Conservation (phyloP, 2,113 vertebrate genomes). For the Pelodiscus sinensis region DNA sequence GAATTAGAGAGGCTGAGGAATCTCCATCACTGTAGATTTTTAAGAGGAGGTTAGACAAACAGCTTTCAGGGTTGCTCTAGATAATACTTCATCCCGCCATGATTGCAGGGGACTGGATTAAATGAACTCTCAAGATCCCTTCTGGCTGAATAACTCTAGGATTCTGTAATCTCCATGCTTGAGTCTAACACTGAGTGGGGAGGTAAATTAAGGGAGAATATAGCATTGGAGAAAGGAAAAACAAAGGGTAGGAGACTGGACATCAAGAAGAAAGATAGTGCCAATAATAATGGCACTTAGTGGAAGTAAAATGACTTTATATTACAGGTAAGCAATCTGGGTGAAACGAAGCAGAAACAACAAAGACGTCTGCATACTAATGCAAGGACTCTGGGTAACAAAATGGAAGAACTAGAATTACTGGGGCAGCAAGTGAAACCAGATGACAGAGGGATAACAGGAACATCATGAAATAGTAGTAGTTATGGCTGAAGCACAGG, state of each 20-base stretch:
- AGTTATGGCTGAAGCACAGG: background rate
- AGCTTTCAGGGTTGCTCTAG: no score
- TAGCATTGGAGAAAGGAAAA: background rate
- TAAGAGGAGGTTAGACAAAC: no score
- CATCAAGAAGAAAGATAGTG: background rate
- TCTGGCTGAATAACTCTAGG: no score
- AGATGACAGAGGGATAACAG: background rate
- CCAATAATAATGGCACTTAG: background rate
- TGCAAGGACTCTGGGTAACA: background rate
- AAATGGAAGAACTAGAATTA: background rate
- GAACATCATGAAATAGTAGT: background rate
- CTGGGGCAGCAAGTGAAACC: background rate
- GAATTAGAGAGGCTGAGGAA: no score
- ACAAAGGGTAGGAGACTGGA: background rate
- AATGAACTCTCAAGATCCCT: no score
- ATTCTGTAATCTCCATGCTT: background rate
- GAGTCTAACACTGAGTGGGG: background rate
- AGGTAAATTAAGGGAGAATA: background rate
- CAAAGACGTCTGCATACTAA: background rate
- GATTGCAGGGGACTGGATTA: no score
- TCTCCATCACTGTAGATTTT: no score
- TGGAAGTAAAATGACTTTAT: background rate
- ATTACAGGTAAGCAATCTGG: background rate
- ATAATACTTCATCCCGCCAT: no score
- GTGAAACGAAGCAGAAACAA: background rate